These are phyloP conservation scores for Palloptera scutellata DNA, from an alignment of 2,888 invertebrate species.

Conservation along the genomic window DNA sequence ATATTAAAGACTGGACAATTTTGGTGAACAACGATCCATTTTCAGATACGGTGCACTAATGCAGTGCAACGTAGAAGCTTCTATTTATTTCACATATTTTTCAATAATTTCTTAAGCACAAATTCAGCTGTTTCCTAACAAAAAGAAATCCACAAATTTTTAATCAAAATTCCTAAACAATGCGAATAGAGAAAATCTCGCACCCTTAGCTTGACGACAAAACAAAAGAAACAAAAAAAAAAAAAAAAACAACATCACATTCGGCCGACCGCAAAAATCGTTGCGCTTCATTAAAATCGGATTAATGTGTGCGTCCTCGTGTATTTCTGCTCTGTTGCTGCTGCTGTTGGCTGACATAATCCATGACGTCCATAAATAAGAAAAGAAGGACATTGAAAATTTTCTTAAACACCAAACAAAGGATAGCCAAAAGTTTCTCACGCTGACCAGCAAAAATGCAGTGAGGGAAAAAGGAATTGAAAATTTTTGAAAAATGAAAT, in stretches of 20 bases:
- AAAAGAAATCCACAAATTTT: neutral
- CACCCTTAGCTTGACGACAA: neutral
- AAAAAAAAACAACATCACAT: neutral
- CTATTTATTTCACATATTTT: too few species aligned
- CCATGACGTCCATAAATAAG: constrained; percentile 26
- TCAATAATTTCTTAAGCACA: too few species aligned
- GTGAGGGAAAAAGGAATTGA: constrained; percentile 31
- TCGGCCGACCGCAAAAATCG: constrained; percentile 53
- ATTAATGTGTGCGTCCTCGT: constrained; percentile 52
- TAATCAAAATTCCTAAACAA: neutral
- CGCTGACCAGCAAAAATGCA: constrained; percentile 43
- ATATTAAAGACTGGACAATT: too few species aligned
- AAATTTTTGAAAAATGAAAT: constrained; percentile 44
- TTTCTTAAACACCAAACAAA: constrained; percentile 13
- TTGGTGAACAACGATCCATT: too few species aligned
- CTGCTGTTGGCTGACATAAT: constrained; percentile 36
- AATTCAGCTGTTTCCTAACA: too few species aligned
- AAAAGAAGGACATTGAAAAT: constrained; percentile 29
- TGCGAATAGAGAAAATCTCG: neutral
- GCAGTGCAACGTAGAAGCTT: too few species aligned
- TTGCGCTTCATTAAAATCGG: constrained; percentile 62
- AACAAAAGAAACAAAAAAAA: constrained; percentile 4
- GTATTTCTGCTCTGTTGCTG: too few species aligned
- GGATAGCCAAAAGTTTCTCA: constrained; percentile 45
- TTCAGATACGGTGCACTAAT: too few species aligned